Percentiles rank a stretch among this genome's conserved stretches.
Conservation (phyloP, 2,797 vertebrate species). For the Channallabes apus region DNA sequence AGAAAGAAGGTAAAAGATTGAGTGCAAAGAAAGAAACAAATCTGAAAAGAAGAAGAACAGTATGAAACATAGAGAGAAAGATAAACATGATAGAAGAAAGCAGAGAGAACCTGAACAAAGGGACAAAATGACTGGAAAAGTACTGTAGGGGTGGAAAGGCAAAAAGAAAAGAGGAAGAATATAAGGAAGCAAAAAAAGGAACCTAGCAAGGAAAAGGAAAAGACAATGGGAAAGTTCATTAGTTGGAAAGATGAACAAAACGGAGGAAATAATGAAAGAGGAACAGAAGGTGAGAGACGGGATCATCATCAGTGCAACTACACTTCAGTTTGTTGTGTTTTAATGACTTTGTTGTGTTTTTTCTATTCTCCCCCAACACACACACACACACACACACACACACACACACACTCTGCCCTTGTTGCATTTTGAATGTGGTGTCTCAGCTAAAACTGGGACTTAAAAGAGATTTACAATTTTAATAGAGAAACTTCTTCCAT, state of each 20-base stretch:
- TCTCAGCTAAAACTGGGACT: neutral
- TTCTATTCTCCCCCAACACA: neutral
- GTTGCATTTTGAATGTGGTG: neutral
- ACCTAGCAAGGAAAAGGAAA: too few relatives aligned
- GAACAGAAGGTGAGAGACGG: neutral
- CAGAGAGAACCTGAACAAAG: too few relatives aligned
- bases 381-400: conserved; percentile 7
- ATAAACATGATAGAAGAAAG: too few relatives aligned
- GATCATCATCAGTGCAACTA: neutral
- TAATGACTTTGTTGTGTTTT: neutral
- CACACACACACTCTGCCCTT: neutral
- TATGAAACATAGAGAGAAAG: too few relatives aligned
- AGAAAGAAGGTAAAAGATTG: too few relatives aligned
- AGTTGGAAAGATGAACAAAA: neutral
- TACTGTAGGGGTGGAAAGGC: too few relatives aligned
- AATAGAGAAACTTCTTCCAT: conserved; percentile 28
- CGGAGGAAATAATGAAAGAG: neutral
- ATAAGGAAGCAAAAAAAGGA: too few relatives aligned
- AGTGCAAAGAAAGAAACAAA: neutral
- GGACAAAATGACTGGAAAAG: too few relatives aligned
- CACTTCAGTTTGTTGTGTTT: neutral
- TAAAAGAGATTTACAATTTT: conserved; percentile 44
- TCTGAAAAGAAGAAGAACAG: neutral
- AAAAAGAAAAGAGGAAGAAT: too few relatives aligned
- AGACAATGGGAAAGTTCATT: too few relatives aligned